A percentile compares a stretch with the other conserved stretches of the same genome.
phyloP scores from a whole-genome alignment of 2,113 vertebrate genomes.

The Periophthalmodon schlosseri region DNA sequence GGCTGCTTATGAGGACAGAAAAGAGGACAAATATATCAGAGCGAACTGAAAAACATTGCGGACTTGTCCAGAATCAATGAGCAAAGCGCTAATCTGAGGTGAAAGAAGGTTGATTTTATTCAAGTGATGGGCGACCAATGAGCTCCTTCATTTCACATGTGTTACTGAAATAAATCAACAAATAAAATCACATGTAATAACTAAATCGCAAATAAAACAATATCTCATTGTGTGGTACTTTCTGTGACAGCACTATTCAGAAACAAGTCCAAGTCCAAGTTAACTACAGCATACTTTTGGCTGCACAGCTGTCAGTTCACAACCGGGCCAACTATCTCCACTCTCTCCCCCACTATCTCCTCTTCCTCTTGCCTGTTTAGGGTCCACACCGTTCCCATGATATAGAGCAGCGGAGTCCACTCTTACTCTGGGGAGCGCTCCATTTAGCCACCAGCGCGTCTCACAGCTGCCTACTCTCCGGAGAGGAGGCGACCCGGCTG shows the following conservation, averaged over 20 bases:
- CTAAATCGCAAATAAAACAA: too few relatives aligned
- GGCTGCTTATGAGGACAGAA: too few relatives aligned
- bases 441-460: slow-evolving; percentile 53
- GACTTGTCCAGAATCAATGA: too few relatives aligned
- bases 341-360: neutral
- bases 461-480: slow-evolving; percentile 50
- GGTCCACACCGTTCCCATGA: slow-evolving; percentile 20
- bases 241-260: neutral
- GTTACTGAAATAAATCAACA: too few relatives aligned
- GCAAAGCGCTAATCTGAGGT: too few relatives aligned
- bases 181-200: too few relatives aligned
- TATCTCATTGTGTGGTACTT: too few relatives aligned
- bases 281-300: neutral
- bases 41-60: too few relatives aligned
- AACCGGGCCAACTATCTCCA: neutral
- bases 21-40: too few relatives aligned
- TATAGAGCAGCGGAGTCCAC: slow-evolving; percentile 29
- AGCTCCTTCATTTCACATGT: too few relatives aligned
- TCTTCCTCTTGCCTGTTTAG: neutral
- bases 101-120: too few relatives aligned
- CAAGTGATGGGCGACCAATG: too few relatives aligned
- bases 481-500: slow-evolving; percentile 31
- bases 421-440: slow-evolving; percentile 44
- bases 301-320: neutral
- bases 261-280: neutral